These are phyloP conservation scores for Caenorhabditis elegans DNA, from an alignment of 1,140 invertebrate genomes.

Conservation along the genomic window WBcel235 BX284606.5:16529501-16530000, in stretches of 20 bases:
- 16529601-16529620: neutral
- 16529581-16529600: constrained; percentile 16
- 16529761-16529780: constrained; percentile 7
- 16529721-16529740: neutral
- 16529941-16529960: too few relatives aligned
- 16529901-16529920: too few relatives aligned
- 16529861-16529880: neutral
- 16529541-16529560: constrained; percentile 7
- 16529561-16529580: constrained; percentile 4
- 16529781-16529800: neutral
- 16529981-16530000: neutral
- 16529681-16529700: neutral
- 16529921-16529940: too few relatives aligned
- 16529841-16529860: neutral
- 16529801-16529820: too few relatives aligned
- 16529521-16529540: constrained; percentile 24
- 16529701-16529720: neutral
- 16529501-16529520: neutral
- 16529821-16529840: too few relatives aligned
- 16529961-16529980: too few relatives aligned
- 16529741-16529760: neutral
- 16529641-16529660: neutral
- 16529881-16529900: neutral
- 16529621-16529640: neutral
- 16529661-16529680: neutral